phyloP scores from a whole-genome alignment of 2,113 vertebrate species.

The Dicerorhinus sumatrensis region DNA sequence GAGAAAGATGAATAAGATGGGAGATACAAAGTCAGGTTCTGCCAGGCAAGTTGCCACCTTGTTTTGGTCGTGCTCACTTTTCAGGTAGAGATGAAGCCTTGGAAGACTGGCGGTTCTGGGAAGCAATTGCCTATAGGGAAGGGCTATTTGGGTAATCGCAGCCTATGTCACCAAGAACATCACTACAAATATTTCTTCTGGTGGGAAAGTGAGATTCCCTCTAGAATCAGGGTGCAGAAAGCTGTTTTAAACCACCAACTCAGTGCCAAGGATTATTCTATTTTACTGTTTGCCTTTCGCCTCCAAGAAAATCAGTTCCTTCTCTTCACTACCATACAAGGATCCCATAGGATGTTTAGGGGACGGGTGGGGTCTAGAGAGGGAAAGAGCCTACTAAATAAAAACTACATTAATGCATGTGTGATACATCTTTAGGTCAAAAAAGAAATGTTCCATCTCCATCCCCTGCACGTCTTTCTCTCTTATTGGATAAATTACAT shows the following conservation, averaged over 20 bases:
- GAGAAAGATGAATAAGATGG: not conserved
- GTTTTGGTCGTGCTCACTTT: not conserved
- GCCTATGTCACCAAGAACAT: not conserved
- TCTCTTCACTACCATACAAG: not conserved
- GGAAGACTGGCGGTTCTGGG: not conserved
- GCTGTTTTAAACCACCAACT: not conserved
- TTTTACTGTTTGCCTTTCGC: not conserved
- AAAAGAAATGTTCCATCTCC: not conserved
- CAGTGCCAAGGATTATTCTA: not conserved
- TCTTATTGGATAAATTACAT: not conserved
- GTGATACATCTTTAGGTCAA: not conserved
- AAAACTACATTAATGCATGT: not conserved
- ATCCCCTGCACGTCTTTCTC: not conserved
- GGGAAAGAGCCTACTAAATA: not conserved
- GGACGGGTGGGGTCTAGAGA: not conserved
- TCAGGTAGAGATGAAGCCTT: not conserved
- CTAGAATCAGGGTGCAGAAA: not conserved
- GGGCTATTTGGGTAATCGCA: not conserved
- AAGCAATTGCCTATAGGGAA: not conserved
- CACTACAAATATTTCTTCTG: not conserved
- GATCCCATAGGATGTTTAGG: not conserved
- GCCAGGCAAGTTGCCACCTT: not conserved
- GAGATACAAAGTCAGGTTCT: not conserved
- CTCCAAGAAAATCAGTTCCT: not conserved
- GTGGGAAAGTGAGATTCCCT: not conserved